Evolutionary conservation across 2,888 invertebrate genomes (phyloP), one percentile per base, ranked within the genome.

Genomic region (Tetragonisca angustula): DNA sequence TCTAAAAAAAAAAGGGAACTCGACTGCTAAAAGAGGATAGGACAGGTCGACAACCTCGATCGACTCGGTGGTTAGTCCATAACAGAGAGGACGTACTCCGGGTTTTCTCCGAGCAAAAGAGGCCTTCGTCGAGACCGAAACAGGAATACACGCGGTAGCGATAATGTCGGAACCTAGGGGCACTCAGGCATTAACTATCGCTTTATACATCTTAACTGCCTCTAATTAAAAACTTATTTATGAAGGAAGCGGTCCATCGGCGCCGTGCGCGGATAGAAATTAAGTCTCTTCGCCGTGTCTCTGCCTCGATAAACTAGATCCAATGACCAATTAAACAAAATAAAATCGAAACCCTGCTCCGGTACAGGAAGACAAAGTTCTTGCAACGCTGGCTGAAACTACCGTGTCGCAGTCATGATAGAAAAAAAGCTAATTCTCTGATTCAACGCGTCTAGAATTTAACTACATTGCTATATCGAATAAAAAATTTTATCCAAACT

Each of bases 181-280:
- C 50, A 50, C 15, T 19, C 19, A 6, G 65, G 43, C 36, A 54
- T 54, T 76, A 70, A 52, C 52, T 70, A 64, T 76, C 76, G 27
- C 24, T 43, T 62, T 62, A 43, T 43, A 62, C 24, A 56, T 65
- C 54, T 65, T 27, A 75, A 75, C 64, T 62, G 36, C 17, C 62
- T 3, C 21, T 52, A 64, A 76, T 76, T 76, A 76, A 62, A 76
- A 70, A 71, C 52, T 74, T 79, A 73, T 74, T 79, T 74, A 74
- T 52, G 59, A 15, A 32, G 49, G 74, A 64, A 36, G 15, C 64
- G 4, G 32, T 6, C 43, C 24, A 15, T 43, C 59, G 21, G 43
- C 19, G 19, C 49, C 4, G 52, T n/a, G 6, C 24, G 11, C 32
- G 5, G 9, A 54, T 64, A 52, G 64, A 52, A 50, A 52, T 50